Evolutionary conservation across 1,140 invertebrate genomes (phyloP).

Genomic region (Leucophenga varia): DNA sequence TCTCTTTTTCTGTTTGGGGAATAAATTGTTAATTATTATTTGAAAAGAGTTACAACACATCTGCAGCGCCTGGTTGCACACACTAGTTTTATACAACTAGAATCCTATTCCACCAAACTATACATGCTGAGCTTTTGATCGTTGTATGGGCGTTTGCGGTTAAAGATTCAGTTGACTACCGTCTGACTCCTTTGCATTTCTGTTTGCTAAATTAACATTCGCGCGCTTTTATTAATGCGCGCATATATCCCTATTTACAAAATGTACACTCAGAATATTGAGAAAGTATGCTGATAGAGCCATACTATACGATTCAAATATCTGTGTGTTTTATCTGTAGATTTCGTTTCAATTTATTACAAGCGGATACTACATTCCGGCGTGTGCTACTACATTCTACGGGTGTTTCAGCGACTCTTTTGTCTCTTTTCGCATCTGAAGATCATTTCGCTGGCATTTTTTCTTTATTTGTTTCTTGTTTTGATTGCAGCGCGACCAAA

Average conservation of each 20-base stretch:
- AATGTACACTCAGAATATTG: too few species aligned
- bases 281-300: too few species aligned
- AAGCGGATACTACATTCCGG: too few species aligned
- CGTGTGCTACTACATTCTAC: too few species aligned
- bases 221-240: slow-evolving; percentile 9
- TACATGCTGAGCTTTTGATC: background rate
- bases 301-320: too few species aligned
- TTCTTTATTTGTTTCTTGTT: too few species aligned
- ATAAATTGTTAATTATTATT: slow-evolving; percentile 55
- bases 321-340: slow-evolving; percentile 8
- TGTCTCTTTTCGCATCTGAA: too few species aligned
- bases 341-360: slow-evolving; percentile 40
- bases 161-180: background rate
- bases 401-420: too few species aligned
- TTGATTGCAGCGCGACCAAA: too few species aligned
- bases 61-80: slow-evolving; percentile 23
- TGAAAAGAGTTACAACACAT: slow-evolving; percentile 48
- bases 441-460: too few species aligned
- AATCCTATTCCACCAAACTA: background rate
- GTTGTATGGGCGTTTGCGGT: slow-evolving; percentile 9
- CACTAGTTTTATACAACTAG: too few species aligned
- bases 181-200: slow-evolving; percentile 6
- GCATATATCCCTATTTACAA: too few species aligned
- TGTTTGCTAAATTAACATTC: slow-evolving; percentile 44
- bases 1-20: slow-evolving; percentile 38